Percentiles rank a stretch among this genome's conserved stretches.
phyloP scores from a whole-genome alignment of 2,888 invertebrate species.

The Drosophila prostipennis region DNA sequence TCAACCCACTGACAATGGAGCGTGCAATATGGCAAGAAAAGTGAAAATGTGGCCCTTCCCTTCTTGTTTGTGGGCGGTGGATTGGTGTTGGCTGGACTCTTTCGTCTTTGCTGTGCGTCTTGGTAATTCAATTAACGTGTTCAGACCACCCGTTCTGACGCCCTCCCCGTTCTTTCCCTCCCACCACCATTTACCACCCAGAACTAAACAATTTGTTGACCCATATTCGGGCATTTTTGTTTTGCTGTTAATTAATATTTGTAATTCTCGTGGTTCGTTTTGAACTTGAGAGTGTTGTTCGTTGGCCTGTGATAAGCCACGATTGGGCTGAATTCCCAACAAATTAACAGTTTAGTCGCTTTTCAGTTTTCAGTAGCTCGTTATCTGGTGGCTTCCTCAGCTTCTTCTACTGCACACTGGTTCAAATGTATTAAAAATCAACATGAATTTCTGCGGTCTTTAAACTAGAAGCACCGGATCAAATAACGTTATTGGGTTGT shows the following conservation, averaged over 20 bases:
- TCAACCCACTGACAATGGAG: constrained; percentile 19
- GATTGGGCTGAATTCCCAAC: neutral
- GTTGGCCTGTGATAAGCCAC: neutral
- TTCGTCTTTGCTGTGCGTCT: constrained; percentile 47
- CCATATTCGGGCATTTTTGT: constrained; percentile 49
- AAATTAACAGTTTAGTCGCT: constrained; percentile 49
- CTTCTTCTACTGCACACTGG: neutral
- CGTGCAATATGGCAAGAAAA: constrained; percentile 55
- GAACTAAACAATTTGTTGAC: constrained; percentile 43
- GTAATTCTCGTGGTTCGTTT: constrained; percentile 48
- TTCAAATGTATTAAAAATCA: too few relatives aligned
- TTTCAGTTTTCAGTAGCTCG: neutral
- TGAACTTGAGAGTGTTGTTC: constrained; percentile 8
- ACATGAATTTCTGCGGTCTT: too few relatives aligned
- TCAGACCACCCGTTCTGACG: constrained; percentile 20
- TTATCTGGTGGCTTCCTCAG: neutral
- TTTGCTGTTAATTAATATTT: constrained; percentile 63
- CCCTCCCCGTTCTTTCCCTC: neutral
- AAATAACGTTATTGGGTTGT: too few relatives aligned
- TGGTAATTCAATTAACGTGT: constrained; percentile 69
- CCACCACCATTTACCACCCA: neutral
- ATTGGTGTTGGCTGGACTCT: constrained; percentile 1
- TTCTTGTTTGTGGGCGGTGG: neutral
- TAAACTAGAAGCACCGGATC: too few relatives aligned
- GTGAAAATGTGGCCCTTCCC: constrained; percentile 48